A percentile compares a stretch with the other conserved stretches of the same genome.
These are phyloP conservation scores for Scalopus aquaticus DNA, from an alignment of 2,113 vertebrate species.

Conservation along the genomic window DNA sequence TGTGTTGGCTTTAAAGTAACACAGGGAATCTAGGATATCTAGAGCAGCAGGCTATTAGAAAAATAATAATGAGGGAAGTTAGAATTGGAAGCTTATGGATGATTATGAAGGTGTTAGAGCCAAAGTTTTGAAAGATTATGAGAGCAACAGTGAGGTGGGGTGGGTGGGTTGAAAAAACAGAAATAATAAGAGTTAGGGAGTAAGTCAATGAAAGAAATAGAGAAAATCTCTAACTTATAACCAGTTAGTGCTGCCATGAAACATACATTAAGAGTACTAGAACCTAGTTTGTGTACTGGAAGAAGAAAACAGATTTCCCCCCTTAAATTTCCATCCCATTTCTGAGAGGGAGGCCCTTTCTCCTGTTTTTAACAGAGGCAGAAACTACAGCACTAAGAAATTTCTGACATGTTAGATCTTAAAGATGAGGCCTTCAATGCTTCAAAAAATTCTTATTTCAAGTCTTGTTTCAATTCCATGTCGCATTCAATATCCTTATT, in stretches of 20 bases:
- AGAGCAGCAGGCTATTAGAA: not conserved
- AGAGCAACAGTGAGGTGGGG: not conserved
- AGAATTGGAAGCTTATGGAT: not conserved
- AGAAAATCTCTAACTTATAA: not conserved
- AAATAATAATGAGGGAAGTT: not conserved
- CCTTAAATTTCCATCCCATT: not conserved
- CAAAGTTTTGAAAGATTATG: not conserved
- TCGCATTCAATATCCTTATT: slow-evolving; percentile 64
- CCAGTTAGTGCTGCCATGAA: not conserved
- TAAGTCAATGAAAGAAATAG: not conserved
- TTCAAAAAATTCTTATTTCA: slow-evolving; percentile 31
- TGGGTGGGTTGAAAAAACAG: not conserved
- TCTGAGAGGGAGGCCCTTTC: not conserved
- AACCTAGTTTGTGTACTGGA: not conserved
- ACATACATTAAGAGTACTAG: not conserved
- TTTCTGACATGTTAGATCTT: not conserved
- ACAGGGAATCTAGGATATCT: not conserved
- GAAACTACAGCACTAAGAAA: not conserved
- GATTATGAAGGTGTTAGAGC: too few relatives aligned
- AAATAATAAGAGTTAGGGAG: not conserved
- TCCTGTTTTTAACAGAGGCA: not conserved
- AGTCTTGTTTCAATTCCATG: slow-evolving; percentile 45
- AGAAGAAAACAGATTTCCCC: not conserved
- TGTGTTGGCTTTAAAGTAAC: not conserved
- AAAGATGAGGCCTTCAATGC: slow-evolving; percentile 2